Conservation (phyloP, 2,797 vertebrate species). For the Rallus crepitans region DNA sequence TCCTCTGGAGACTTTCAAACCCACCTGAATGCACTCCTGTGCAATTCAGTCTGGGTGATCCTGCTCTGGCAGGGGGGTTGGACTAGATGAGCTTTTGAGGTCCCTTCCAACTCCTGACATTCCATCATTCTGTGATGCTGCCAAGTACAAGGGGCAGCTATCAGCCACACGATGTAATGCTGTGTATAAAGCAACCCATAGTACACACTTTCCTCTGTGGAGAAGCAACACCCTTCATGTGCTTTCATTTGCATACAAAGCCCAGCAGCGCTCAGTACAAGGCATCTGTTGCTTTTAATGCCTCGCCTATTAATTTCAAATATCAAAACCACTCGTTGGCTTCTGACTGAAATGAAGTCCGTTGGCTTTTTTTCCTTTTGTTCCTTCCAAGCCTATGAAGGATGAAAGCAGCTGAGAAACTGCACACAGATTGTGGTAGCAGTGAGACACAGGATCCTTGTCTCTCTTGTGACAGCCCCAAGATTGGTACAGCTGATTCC, state of each 20-base stretch:
- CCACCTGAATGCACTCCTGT: too few relatives aligned
- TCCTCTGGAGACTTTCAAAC: too few relatives aligned
- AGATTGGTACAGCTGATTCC: not conserved
- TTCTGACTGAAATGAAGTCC: not conserved
- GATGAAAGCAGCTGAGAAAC: constrained; percentile 32
- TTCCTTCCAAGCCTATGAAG: not conserved
- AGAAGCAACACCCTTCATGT: not conserved
- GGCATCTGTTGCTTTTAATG: constrained; percentile 41
- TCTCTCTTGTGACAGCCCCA: not conserved
- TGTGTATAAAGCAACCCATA: not conserved
- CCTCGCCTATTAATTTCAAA: not conserved
- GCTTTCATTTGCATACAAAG: not conserved
- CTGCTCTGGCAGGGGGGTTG: too few relatives aligned
- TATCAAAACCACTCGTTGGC: not conserved
- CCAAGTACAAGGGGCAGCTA: not conserved
- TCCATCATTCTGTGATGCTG: too few relatives aligned
- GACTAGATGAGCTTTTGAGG: too few relatives aligned
- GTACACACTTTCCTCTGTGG: not conserved
- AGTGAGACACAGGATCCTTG: not conserved
- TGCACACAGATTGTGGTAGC: constrained; percentile 27
- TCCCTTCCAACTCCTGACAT: too few relatives aligned
- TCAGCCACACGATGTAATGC: fast-evolving
- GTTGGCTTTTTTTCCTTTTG: not conserved
- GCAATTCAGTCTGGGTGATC: too few relatives aligned
- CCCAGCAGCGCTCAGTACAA: not conserved